Conservation (phyloP, 2,797 vertebrate species). For the Syngnathus acus region DNA sequence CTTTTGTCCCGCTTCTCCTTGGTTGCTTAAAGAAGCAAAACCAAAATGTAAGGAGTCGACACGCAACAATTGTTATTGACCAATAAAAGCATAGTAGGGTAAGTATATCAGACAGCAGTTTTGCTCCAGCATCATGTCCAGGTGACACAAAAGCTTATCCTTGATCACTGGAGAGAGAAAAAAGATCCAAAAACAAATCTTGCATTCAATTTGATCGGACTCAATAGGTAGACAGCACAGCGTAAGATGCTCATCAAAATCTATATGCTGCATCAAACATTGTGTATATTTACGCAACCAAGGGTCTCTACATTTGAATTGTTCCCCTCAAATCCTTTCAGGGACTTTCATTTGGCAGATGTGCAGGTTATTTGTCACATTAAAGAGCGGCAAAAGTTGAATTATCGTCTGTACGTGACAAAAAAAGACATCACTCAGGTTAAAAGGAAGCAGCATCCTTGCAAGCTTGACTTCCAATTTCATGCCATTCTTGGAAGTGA, state of each 20-base stretch:
- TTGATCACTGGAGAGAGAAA: conserved; percentile 12
- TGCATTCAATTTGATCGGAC: background rate
- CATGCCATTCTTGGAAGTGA: background rate
- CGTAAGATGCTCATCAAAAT: too few species aligned
- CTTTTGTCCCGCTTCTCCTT: conserved; percentile 47
- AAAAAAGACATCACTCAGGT: too few species aligned
- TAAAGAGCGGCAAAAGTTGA: too few species aligned
- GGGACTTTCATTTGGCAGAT: too few species aligned
- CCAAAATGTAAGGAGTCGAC: background rate
- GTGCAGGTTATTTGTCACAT: too few species aligned
- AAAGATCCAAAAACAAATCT: conserved; percentile 5
- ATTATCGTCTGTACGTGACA: background rate
- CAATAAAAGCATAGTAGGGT: background rate
- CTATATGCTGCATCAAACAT: background rate
- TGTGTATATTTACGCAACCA: background rate
- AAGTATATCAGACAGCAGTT: background rate
- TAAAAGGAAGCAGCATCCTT: background rate
- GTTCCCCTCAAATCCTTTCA: too few species aligned
- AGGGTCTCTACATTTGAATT: too few species aligned
- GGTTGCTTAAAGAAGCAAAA: conserved; percentile 30
- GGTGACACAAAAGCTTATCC: conserved; percentile 8
- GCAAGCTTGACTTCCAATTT: background rate
- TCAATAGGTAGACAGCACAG: background rate
- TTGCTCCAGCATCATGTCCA: background rate
- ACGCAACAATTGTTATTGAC: conserved; percentile 2